phyloP scores from a whole-genome alignment of 2,797 vertebrate species.

The Characodon lateralis region DNA sequence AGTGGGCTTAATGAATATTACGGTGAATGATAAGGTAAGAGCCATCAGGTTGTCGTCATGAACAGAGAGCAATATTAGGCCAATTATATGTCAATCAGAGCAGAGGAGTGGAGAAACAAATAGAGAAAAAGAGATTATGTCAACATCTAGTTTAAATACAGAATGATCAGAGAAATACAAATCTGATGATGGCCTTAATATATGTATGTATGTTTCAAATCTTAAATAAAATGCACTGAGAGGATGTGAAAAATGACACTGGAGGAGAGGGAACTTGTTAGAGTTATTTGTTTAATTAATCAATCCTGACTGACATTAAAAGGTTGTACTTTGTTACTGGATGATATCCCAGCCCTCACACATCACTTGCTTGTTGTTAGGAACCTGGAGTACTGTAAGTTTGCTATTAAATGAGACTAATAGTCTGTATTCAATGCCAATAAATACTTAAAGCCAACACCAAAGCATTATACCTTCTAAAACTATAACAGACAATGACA shows the following conservation, averaged over 20 bases:
- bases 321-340: slow-evolving; percentile 57
- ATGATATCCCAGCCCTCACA: slow-evolving; percentile 51
- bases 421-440: slow-evolving; percentile 9
- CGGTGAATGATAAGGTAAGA: slow-evolving; percentile 38
- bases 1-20: not conserved
- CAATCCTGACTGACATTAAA: slow-evolving; percentile 64
- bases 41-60: slow-evolving; percentile 35
- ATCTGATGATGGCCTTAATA: not conserved
- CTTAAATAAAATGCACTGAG: slow-evolving; percentile 26
- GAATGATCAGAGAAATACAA: slow-evolving; percentile 13
- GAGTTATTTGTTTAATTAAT: slow-evolving; percentile 51
- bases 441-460: slow-evolving; percentile 3
- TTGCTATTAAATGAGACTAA: slow-evolving; percentile 9
- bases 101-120: slow-evolving; percentile 15
- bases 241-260: slow-evolving; percentile 26
- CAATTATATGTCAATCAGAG: slow-evolving; percentile 38
- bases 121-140: slow-evolving; percentile 31
- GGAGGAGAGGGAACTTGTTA: slow-evolving; percentile 32
- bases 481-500: slow-evolving; percentile 7
- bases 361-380: slow-evolving; percentile 13
- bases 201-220: slow-evolving; percentile 40
- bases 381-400: not conserved
- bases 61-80: slow-evolving; percentile 24
- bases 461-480: not conserved
- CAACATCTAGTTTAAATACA: slow-evolving; percentile 31